These are phyloP conservation scores for Cantharis lateralis DNA, from an alignment of 2,888 invertebrate species.

Conservation along the genomic window DNA sequence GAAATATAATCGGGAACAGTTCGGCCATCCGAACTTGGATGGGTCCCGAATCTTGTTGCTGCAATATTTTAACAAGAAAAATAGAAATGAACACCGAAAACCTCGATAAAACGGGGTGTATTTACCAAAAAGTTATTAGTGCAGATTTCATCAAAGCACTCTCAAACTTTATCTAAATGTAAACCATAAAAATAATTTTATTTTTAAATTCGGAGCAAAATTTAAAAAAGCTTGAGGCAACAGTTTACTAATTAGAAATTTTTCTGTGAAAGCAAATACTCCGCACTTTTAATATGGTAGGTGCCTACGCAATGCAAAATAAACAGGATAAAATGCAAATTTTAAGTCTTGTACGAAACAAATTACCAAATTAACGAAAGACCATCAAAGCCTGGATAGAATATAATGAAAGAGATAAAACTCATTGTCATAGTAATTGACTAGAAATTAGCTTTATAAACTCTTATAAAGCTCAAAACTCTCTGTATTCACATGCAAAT, in stretches of 20 bases:
- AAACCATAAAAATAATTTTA: neutral
- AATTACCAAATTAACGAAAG: conserved; percentile 19
- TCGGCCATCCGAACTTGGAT: neutral
- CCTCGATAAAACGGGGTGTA: neutral
- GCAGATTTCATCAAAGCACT: neutral
- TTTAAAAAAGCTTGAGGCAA: neutral
- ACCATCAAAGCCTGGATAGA: conserved; percentile 14
- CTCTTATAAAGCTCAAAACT: conserved; percentile 7
- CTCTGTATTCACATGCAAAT: conserved; percentile 19
- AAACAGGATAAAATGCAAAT: neutral
- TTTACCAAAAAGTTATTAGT: neutral
- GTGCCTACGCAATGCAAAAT: neutral
- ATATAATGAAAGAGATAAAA: conserved; percentile 12
- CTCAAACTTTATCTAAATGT: neutral
- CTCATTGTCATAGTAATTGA: conserved; percentile 24
- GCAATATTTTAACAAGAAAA: too few relatives aligned
- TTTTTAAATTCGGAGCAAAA: neutral
- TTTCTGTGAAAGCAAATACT: neutral
- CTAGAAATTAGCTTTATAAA: conserved; percentile 21
- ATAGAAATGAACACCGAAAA: neutral
- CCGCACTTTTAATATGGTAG: neutral
- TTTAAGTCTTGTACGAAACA: conserved; percentile 8
- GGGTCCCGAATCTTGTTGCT: too few relatives aligned
- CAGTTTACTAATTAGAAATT: neutral
- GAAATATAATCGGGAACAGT: neutral